Percentiles rank a stretch among this genome's conserved stretches.
These are phyloP conservation scores for Atherix ibis DNA, from an alignment of 2,888 invertebrate species.

Conservation along the genomic window DNA sequence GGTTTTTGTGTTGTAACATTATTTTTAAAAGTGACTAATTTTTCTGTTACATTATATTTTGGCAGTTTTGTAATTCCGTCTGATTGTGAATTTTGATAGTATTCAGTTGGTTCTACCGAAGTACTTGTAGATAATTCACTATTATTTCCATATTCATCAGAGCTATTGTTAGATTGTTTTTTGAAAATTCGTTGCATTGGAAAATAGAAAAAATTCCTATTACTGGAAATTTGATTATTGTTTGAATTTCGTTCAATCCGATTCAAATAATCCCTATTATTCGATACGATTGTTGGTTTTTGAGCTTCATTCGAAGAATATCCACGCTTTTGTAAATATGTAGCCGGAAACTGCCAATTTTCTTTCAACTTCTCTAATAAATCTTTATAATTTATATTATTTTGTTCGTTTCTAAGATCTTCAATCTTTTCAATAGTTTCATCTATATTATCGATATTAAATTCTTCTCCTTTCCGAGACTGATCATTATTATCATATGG, in stretches of 20 bases:
- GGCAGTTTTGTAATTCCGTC: not conserved
- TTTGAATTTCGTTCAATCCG: not conserved
- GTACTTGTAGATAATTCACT: too few species aligned
- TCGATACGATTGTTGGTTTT: too few species aligned
- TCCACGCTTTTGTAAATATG: constrained; percentile 5
- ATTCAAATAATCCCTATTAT: too few species aligned
- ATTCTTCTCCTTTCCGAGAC: not conserved
- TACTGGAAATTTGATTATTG: not conserved
- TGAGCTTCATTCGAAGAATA: not conserved
- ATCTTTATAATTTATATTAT: not conserved
- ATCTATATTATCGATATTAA: not conserved
- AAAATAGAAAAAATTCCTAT: constrained; percentile 4
- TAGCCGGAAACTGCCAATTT: constrained; percentile 4
- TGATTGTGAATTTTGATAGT: not conserved
- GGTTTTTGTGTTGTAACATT: not conserved
- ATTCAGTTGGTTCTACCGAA: too few species aligned
- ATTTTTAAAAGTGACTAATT: not conserved
- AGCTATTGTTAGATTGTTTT: not conserved
- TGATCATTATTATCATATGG: not conserved
- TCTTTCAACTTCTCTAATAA: constrained; percentile 2
- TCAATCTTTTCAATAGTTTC: not conserved
- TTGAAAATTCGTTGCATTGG: not conserved
- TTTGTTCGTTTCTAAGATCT: not conserved
- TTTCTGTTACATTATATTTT: not conserved
- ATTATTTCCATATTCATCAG: not conserved